Conservation (phyloP, 2,113 vertebrate genomes). For the Semnornis frantzii region DNA sequence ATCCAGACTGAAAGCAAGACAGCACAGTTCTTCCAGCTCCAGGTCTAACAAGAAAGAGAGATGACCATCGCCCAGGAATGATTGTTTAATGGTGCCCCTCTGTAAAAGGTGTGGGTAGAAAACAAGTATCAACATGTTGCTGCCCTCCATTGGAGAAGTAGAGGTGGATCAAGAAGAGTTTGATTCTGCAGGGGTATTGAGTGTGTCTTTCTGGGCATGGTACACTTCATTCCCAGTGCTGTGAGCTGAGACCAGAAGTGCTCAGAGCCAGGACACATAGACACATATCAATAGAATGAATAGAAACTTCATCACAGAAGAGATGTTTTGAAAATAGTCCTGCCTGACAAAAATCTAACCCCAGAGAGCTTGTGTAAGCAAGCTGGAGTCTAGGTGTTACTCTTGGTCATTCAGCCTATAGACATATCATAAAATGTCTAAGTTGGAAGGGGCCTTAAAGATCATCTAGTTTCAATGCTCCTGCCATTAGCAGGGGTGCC, state of each 20-base stretch:
- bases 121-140: not conserved
- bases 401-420: not conserved
- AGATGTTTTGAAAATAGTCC: not conserved
- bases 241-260: not conserved
- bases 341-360: not conserved
- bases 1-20: not conserved
- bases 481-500: too few species aligned
- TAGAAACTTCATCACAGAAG: not conserved
- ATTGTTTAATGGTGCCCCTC: not conserved
- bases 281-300: not conserved
- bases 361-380: not conserved
- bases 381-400: not conserved
- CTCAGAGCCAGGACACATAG: fast-evolving
- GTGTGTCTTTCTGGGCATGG: not conserved
- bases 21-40: not conserved
- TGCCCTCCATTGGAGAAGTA: not conserved
- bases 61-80: not conserved
- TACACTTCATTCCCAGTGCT: not conserved
- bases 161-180: not conserved
- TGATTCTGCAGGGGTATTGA: not conserved
- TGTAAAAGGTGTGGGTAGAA: not conserved
- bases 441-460: too few species aligned
- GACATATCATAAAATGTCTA: too few species aligned
- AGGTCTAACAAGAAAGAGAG: not conserved
- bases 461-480: too few species aligned